These are phyloP conservation scores for Lutjanus campechanus DNA, from an alignment of 2,797 vertebrate species.

Conservation along the genomic window DNA sequence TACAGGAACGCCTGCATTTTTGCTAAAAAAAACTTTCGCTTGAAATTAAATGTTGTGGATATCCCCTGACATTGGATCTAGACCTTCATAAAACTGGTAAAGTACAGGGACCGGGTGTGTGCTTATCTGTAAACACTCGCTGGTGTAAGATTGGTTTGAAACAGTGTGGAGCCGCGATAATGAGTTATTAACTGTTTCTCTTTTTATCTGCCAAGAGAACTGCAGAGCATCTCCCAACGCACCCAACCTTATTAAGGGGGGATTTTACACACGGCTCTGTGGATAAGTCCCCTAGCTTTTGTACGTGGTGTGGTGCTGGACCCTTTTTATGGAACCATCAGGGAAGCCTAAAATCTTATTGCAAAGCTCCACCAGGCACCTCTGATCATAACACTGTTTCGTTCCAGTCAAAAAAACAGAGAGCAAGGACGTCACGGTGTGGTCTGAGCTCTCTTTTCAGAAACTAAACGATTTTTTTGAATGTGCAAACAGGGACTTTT, in stretches of 20 bases:
- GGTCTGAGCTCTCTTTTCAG: background rate
- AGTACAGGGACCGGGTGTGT: background rate
- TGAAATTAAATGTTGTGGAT: background rate
- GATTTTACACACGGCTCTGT: background rate
- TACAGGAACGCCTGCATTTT: background rate
- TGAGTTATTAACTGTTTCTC: background rate
- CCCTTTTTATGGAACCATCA: background rate
- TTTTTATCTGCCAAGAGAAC: background rate
- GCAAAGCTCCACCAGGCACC: background rate
- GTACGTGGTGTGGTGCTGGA: background rate
- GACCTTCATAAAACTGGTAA: too few relatives aligned
- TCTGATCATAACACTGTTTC: background rate
- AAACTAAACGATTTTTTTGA: background rate
- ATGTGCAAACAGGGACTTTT: background rate
- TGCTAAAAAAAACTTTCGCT: too few relatives aligned
- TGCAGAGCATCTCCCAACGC: constrained; percentile 4
- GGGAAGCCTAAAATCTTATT: background rate
- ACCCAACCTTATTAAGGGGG: background rate
- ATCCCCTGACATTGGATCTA: background rate
- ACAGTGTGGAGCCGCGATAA: background rate
- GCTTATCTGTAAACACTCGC: background rate
- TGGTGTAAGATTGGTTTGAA: background rate
- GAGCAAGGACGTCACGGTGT: background rate
- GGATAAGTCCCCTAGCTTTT: constrained; percentile 3
- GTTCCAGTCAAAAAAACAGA: background rate